These are phyloP conservation scores for Percopsis transmontana DNA, from an alignment of 2,113 vertebrate genomes.

Conservation along the genomic window DNA sequence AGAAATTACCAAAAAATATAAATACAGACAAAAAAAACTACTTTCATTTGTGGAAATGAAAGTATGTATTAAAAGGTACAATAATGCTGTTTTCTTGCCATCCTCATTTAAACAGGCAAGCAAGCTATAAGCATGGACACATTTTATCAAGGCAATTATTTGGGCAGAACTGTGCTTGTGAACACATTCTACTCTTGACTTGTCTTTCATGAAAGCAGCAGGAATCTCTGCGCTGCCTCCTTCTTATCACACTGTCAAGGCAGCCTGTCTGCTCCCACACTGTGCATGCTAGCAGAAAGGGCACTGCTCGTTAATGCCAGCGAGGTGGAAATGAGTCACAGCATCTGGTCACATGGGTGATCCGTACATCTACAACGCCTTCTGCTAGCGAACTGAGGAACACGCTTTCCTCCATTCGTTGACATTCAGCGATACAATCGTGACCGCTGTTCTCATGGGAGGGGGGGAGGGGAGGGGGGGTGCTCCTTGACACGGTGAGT, in stretches of 20 bases:
- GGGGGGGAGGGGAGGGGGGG: conserved; percentile 50
- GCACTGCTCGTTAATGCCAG: conserved; percentile 70
- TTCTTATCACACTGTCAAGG: conserved; percentile 58
- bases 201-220: conserved; percentile 62
- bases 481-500: conserved; percentile 2
- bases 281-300: conserved; percentile 61
- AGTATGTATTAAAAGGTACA: background rate
- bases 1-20: too few species aligned
- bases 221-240: conserved; percentile 61
- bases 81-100: too few species aligned
- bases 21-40: too few species aligned
- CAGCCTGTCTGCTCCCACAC: conserved; percentile 59
- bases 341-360: conserved; percentile 57
- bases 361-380: conserved; percentile 43
- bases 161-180: conserved; percentile 33
- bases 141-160: conserved; percentile 59
- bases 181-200: conserved; percentile 59
- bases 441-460: conserved; percentile 53
- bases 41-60: background rate
- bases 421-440: conserved; percentile 58
- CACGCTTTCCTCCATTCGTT: conserved; percentile 46
- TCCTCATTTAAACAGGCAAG: conserved; percentile 24
- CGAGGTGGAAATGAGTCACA: conserved; percentile 72
- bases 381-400: conserved; percentile 52
- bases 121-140: conserved; percentile 20